These are phyloP conservation scores for Aquatica leii DNA, from an alignment of 2,888 invertebrate species.

Conservation along the genomic window DNA sequence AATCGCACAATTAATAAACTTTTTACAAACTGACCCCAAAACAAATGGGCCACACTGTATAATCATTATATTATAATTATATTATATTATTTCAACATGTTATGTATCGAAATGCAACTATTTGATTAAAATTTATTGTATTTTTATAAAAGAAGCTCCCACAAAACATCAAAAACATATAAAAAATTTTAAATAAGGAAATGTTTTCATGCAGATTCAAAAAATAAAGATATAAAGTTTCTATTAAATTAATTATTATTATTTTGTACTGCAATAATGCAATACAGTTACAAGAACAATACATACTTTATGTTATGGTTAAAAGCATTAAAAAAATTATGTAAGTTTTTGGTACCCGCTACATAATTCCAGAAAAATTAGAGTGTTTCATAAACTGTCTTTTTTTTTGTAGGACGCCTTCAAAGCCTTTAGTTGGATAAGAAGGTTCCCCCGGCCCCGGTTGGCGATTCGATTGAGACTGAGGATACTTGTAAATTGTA, in stretches of 20 bases:
- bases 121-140: too few species aligned
- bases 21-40: too few species aligned
- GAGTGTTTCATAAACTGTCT: slow-evolving; percentile 1
- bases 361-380: background rate
- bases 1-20: too few species aligned
- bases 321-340: slow-evolving; percentile 1
- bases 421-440: background rate
- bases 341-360: background rate
- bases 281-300: background rate
- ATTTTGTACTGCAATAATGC: background rate
- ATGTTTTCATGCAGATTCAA: background rate
- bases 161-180: background rate
- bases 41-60: too few species aligned
- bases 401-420: background rate
- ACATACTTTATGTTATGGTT: background rate
- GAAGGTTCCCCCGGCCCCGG: too few species aligned
- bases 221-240: background rate
- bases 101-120: too few species aligned
- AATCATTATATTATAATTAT: too few species aligned
- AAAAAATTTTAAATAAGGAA: background rate
- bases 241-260: background rate
- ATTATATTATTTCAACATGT: too few species aligned
- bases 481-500: too few species aligned
- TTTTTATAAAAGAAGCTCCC: background rate
- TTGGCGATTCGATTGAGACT: too few species aligned